Evolutionary conservation across 2,888 invertebrate genomes (phyloP).

Genomic region (Dryadula phaetusa): DNA sequence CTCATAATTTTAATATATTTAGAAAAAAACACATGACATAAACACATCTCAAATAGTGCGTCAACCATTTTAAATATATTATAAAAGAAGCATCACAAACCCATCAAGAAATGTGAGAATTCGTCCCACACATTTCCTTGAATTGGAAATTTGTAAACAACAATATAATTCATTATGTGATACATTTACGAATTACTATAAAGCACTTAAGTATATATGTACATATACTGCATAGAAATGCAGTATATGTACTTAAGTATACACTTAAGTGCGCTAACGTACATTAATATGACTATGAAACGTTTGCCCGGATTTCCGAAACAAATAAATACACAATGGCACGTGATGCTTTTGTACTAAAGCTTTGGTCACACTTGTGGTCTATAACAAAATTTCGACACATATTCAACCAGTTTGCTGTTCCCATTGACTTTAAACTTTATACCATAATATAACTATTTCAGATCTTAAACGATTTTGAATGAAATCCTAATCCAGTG

Average conservation of each 20-base stretch:
- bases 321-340: constrained; percentile 32
- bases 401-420: not conserved
- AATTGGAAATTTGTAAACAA: constrained; percentile 10
- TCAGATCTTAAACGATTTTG: constrained; percentile 31
- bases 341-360: constrained; percentile 23
- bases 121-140: constrained; percentile 17
- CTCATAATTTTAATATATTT: not conserved
- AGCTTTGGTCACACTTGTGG: not conserved
- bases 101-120: constrained; percentile 12
- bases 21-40: not conserved
- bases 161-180: constrained; percentile 24
- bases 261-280: not conserved
- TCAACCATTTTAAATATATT: constrained; percentile 13
- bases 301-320: constrained; percentile 34
- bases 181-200: constrained; percentile 15
- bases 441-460: not conserved
- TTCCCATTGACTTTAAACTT: not conserved
- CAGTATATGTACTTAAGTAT: not conserved
- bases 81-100: constrained; percentile 17
- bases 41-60: constrained; percentile 2
- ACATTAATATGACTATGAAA: constrained; percentile 29
- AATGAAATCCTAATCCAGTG: constrained; percentile 42
- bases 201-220: no score
- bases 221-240: not conserved
- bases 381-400: not conserved